Percentiles rank a stretch among this genome's conserved stretches.
Conservation (phyloP, 2,797 vertebrate species). For the Manis crassicaudata region DNA sequence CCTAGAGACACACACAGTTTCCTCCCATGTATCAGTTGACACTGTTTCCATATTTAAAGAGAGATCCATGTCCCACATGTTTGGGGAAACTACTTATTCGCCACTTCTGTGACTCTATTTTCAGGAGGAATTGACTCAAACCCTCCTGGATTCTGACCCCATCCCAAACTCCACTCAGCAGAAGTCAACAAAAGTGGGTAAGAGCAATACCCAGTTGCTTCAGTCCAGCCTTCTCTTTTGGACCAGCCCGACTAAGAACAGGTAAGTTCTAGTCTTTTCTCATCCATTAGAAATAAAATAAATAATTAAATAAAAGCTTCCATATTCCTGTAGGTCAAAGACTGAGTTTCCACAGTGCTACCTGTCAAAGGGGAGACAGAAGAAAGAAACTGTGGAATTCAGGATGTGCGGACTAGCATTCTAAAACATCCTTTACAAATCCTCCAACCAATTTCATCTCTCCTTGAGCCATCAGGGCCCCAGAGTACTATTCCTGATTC, state of each 20-base stretch:
- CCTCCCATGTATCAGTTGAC: too few relatives aligned
- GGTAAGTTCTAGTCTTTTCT: background rate
- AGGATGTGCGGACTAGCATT: background rate
- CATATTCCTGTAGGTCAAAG: background rate
- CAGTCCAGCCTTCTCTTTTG: background rate
- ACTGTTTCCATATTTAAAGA: background rate
- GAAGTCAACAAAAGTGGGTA: background rate
- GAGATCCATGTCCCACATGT: background rate
- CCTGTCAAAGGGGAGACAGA: background rate
- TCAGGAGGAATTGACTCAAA: background rate
- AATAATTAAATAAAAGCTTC: background rate
- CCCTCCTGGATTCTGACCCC: background rate
- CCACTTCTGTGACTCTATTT: background rate
- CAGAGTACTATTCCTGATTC: background rate
- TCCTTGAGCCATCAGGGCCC: background rate
- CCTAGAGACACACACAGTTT: background rate
- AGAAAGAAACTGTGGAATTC: background rate
- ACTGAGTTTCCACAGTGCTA: background rate
- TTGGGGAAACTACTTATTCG: background rate
- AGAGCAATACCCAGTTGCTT: fast-evolving
- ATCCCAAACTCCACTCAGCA: fast-evolving
- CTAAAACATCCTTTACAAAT: background rate
- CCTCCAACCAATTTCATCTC: background rate
- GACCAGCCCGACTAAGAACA: background rate
- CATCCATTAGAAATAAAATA: background rate